Evolutionary conservation across 2,797 vertebrate species (phyloP).

Genomic region (Pangasius djambal): DNA sequence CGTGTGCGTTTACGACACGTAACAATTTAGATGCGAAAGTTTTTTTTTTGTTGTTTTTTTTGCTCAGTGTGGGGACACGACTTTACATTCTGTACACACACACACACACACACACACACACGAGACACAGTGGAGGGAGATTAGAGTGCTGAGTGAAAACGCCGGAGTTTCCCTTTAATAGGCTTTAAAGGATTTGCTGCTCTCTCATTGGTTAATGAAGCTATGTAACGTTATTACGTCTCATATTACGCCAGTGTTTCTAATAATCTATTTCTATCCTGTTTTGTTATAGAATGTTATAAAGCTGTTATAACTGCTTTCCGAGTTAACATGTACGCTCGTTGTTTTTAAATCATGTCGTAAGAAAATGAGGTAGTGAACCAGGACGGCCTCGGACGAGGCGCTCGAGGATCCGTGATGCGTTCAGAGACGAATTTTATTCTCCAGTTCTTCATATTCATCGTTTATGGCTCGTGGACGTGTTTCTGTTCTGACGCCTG

Average conservation of each 20-base stretch:
- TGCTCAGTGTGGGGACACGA: too few relatives aligned
- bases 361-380: background rate
- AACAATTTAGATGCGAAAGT: too few relatives aligned
- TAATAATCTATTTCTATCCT: background rate
- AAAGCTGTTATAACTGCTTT: background rate
- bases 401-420: background rate
- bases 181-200: conserved; percentile 9
- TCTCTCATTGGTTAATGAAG: background rate
- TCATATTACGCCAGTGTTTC: background rate
- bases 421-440: background rate
- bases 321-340: background rate
- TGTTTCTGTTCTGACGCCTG: background rate
- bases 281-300: background rate
- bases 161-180: background rate
- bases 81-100: background rate
- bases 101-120: background rate
- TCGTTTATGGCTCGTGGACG: background rate
- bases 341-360: background rate
- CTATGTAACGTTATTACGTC: background rate
- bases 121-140: background rate
- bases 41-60: too few relatives aligned
- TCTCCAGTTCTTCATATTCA: background rate
- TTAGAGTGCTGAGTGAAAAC: background rate
- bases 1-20: background rate
- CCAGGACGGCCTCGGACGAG: background rate